Evolutionary conservation across 2,888 invertebrate genomes (phyloP).

Genomic region (Subacronicta megacephala): DNA sequence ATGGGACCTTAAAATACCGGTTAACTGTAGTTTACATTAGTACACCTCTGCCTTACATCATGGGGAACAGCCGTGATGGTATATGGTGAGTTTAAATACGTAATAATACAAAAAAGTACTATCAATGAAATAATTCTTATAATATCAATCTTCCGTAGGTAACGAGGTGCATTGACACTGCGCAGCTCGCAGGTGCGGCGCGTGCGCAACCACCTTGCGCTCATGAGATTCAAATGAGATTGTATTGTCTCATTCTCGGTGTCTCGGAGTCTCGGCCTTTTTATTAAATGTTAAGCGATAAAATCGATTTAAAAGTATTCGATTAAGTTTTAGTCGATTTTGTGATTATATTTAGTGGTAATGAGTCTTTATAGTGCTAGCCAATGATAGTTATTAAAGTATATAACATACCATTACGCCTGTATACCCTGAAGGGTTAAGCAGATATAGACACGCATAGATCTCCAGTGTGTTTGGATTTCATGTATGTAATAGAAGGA

Average conservation of each 20-base stretch:
- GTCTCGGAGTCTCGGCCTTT: constrained; percentile 38
- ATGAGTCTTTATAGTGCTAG: background rate
- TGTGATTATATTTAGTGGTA: constrained; percentile 15
- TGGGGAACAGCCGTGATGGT: no score
- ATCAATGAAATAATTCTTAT: constrained; percentile 46
- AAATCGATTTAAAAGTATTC: constrained; percentile 38
- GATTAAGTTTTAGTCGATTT: constrained; percentile 20
- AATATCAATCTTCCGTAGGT: constrained; percentile 45
- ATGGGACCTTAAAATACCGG: no score
- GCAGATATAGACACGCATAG: no score
- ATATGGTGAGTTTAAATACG: no score
- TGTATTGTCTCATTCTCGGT: constrained; percentile 46
- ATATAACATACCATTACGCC: no score
- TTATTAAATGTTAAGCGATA: constrained; percentile 33
- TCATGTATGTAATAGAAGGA: no score
- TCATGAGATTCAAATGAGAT: constrained; percentile 60
- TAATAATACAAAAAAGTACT: constrained; percentile 14
- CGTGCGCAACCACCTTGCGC: constrained; percentile 57
- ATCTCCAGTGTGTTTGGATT: no score
- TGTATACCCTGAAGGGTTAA: no score
- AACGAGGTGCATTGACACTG: constrained; percentile 65
- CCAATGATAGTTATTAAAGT: no score
- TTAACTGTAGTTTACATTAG: no score
- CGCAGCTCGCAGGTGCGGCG: constrained; percentile 70
- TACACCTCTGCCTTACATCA: no score